Evolutionary conservation across 2,797 vertebrate species (phyloP), one percentile per base, ranked within the genome.

Genomic region (Monodelphis domestica): DNA sequence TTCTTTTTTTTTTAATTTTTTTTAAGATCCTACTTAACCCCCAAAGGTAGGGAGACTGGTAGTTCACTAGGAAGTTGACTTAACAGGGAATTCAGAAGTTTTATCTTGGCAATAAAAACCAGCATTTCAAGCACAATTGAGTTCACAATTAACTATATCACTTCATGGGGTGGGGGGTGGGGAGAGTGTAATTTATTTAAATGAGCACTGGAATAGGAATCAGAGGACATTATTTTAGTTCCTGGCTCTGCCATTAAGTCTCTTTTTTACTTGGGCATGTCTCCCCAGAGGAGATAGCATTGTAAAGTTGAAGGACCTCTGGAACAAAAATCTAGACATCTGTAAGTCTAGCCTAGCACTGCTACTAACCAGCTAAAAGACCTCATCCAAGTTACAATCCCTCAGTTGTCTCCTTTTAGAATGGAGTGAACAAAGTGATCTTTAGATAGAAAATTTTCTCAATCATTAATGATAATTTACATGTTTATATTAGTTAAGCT

Each of bases 1-100:
- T 97, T 91, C 87, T 97, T 96, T 91, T 63, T 97, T 96, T 94
- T 97, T 94, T 95, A 30, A 28, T n/a, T n/a, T n/a, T n/a, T n/a
- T n/a, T n/a, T n/a, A 53, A 53, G 53, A 14, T 14, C 21, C 9
- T 94, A 12, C n/a, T 97, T 98, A 96, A 98, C 95, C 87, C 90
- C 50, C 90, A 92, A 59, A 97, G 88, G 90, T 97, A 97, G 24
- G 90, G 21, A 92, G 91, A 29, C 7, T 96, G 26, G 89, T 70
- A 96, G 92, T 50, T 93, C 95, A 94, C 89, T 94, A 6, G n/a
- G 55, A 93, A 17, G 38, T 89, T 96, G n/a, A 54, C 97, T 97
- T 94, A 91, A 90, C 51, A 90, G 4, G 50, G 15, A 96, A 94
- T 94, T 96, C 88, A 38, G 3, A 26, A 52, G 14, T 29, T 56